Evolutionary conservation across 2,888 invertebrate genomes (phyloP).

Genomic region (Lasioglossum oenotherae): DNA sequence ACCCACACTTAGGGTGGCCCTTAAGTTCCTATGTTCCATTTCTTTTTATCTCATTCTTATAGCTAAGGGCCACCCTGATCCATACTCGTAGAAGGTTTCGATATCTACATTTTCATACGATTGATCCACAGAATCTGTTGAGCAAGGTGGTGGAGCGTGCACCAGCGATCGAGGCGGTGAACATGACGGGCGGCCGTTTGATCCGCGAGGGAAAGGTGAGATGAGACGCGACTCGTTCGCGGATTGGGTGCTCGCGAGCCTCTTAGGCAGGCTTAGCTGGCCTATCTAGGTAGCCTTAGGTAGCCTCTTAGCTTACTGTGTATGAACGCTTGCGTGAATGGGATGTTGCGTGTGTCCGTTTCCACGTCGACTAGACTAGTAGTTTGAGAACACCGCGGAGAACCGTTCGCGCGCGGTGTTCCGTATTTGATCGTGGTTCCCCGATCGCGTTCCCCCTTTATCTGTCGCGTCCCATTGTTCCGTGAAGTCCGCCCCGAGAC

Average conservation of each 20-base stretch:
- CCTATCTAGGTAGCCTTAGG: slow-evolving; percentile 69
- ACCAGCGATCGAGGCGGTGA: slow-evolving; percentile 97
- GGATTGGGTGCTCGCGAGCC: slow-evolving; percentile 52
- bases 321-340: slow-evolving; percentile 79
- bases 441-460: slow-evolving; percentile 13
- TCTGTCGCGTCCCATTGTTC: slow-evolving; percentile 6
- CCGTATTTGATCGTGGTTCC: slow-evolving; percentile 13
- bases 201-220: slow-evolving; percentile 99
- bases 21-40: neutral
- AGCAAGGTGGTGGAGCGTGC: slow-evolving; percentile 97
- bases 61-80: neutral
- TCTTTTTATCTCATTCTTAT: too few relatives aligned
- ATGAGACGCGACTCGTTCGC: slow-evolving; percentile 86
- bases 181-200: slow-evolving; percentile 96
- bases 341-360: slow-evolving; percentile 66
- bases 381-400: neutral
- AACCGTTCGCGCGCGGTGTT: slow-evolving; percentile 15
- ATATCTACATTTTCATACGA: too few relatives aligned
- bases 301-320: slow-evolving; percentile 73
- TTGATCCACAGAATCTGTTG: slow-evolving; percentile 91
- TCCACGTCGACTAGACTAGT: slow-evolving; percentile 36
- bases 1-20: neutral
- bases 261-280: slow-evolving; percentile 69
- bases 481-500: slow-evolving; percentile 29
- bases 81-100: neutral